A percentile compares a stretch with the other conserved stretches of the same genome.
Conservation (phyloP, 1,140 invertebrate genomes). For the Drosophila novamexicana region DNA sequence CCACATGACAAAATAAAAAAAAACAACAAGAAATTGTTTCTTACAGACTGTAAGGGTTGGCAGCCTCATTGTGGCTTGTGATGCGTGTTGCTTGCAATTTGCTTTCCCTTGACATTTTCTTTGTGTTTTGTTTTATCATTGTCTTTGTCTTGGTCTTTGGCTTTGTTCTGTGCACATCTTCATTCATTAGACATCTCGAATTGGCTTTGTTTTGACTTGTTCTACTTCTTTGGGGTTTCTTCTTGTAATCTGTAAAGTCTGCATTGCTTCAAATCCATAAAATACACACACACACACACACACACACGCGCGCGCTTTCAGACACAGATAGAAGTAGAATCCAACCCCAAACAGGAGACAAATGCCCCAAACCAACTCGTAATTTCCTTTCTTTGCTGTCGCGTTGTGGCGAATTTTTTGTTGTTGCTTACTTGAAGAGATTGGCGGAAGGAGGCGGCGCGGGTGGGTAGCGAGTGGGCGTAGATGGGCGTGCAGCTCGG, state of each 20-base stretch:
- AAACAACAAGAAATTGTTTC: background rate
- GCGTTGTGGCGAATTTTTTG: slow-evolving; percentile 6
- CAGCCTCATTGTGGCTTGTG: slow-evolving; percentile 11
- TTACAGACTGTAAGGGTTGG: slow-evolving; percentile 14
- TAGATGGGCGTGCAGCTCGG: slow-evolving; percentile 13
- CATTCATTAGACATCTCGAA: slow-evolving; percentile 48
- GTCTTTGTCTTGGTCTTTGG: slow-evolving; percentile 16
- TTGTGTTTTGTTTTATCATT: slow-evolving; percentile 40
- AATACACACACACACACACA: slow-evolving; percentile 8
- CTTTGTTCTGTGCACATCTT: slow-evolving; percentile 22
- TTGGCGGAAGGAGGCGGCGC: background rate
- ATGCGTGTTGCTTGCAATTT: slow-evolving; percentile 13
- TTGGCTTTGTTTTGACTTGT: slow-evolving; percentile 52
- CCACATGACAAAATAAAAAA: background rate
- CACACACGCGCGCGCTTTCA: slow-evolving; percentile 2
- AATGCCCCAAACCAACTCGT: slow-evolving; percentile 58
- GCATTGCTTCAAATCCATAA: slow-evolving; percentile 73
- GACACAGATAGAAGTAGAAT: slow-evolving; percentile 39
- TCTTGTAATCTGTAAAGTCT: slow-evolving; percentile 76
- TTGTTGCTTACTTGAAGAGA: slow-evolving; percentile 51
- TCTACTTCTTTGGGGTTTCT: slow-evolving; percentile 38
- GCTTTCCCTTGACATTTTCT: slow-evolving; percentile 36
- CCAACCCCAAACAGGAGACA: slow-evolving; percentile 34
- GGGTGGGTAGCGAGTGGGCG: slow-evolving; percentile 29
- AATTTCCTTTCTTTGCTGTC: slow-evolving; percentile 61